Evolutionary conservation across 1,140 invertebrate genomes (phyloP), one percentile per base, ranked within the genome.

Genomic region (Drosophila melanica): DNA sequence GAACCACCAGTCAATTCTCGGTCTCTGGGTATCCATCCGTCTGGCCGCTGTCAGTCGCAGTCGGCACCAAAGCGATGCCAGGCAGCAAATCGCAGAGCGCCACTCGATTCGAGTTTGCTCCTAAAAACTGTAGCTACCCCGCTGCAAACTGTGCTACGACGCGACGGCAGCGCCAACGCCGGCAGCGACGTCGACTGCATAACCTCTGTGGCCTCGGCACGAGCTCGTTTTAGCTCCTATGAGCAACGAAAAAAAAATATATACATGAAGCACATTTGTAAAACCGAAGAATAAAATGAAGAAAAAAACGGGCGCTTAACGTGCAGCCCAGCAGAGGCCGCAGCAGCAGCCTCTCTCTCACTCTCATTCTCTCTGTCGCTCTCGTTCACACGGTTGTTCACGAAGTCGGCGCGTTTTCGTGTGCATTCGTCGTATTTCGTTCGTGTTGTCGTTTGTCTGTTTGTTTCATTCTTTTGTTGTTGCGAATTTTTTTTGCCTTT

Each of bases 31-130:
- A 48, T 69, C 57, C 68, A 45, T 68, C 20, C 65, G 50, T 68
- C 51, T 73, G 64, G 33, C 55, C 58, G 39, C 69, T 58, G 37
- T 45, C 69, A 57, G 63, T 72, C 60, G 62, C 50, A 45, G 69
- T 58, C 62, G 62, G 39, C 62, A 50, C 42, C 57, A 62, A 50
- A 39, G n/a, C 58, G 58, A 60, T 37, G 59, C 23, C 47, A 41
- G 54, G 12, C 78, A 82, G 70, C 84, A 82, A 86, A 89, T 86
- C 82, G 81, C 82, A 90, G 73, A 39, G 64, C 77, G 53, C 59
- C 71, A 75, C 67, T 62, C 75, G 77, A 76, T 77, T 85, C 81
- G 53, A 27, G 18, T 27, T 59, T 64, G 60, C 84, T 82, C 79
- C 84, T 89, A 90, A 87, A 79, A 75, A 23, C 18, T 8, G 8